A percentile compares a stretch with the other conserved stretches of the same genome.
Evolutionary conservation across 2,797 vertebrate genomes (phyloP).

Genomic region (Protonibea diacanthus): DNA sequence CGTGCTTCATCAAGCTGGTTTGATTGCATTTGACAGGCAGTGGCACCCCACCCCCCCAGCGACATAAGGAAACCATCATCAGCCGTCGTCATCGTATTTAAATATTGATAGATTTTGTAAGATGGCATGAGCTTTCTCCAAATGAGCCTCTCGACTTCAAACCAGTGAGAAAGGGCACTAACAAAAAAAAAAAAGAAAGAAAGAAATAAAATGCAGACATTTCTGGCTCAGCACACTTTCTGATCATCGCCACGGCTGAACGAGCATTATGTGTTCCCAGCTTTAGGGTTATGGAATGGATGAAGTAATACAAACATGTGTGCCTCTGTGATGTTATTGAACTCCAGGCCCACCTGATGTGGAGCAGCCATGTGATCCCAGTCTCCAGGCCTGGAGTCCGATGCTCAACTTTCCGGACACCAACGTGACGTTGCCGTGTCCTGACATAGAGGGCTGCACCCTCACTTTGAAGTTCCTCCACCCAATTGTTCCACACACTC

Average conservation of each 20-base stretch:
- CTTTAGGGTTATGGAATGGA: constrained; percentile 2
- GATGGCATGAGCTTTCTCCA: too few relatives aligned
- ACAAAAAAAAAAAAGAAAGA: too few relatives aligned
- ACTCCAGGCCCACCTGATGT: constrained; percentile 93
- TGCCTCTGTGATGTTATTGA: constrained; percentile 32
- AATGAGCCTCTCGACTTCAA: too few relatives aligned
- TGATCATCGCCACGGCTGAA: background rate
- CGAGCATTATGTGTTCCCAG: background rate
- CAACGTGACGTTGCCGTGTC: constrained; percentile 95
- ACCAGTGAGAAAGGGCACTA: too few relatives aligned
- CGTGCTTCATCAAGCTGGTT: too few relatives aligned
- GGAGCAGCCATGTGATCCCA: constrained; percentile 95
- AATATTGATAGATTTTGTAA: too few relatives aligned
- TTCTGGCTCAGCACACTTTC: background rate
- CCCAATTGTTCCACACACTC: constrained; percentile 86
- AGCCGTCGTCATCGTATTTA: too few relatives aligned
- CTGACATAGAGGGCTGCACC: constrained; percentile 90
- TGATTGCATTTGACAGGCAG: too few relatives aligned
- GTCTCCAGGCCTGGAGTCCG: constrained; percentile 96
- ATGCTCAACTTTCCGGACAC: constrained; percentile 94
- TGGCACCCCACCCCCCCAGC: too few relatives aligned
- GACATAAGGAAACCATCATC: too few relatives aligned
- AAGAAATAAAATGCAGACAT: too few relatives aligned
- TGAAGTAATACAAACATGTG: constrained; percentile 2
- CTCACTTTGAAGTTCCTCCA: constrained; percentile 91